Evolutionary conservation across 2,888 invertebrate genomes (phyloP).

Genomic region (Drosophila colorata): DNA sequence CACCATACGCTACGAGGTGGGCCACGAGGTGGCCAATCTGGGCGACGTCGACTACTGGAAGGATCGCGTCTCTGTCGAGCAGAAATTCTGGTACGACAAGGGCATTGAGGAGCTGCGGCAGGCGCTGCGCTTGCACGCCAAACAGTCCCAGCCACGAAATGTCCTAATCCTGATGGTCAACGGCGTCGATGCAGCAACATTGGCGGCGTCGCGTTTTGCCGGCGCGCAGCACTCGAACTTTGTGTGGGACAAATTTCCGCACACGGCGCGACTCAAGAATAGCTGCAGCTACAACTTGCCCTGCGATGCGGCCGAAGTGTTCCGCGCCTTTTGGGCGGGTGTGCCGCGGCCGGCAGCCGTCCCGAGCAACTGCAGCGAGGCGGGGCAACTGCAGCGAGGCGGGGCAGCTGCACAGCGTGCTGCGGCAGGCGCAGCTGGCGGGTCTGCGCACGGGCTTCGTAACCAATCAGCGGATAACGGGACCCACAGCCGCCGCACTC

Average conservation of each 20-base stretch:
- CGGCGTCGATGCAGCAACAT: constrained; percentile 93
- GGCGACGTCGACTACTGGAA: constrained; percentile 74
- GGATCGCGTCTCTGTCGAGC: constrained; percentile 63
- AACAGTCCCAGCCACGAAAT: constrained; percentile 86
- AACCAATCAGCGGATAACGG: constrained; percentile 94
- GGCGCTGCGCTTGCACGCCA: constrained; percentile 87
- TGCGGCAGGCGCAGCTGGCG: constrained; percentile 89
- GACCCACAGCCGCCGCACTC: constrained; percentile 91
- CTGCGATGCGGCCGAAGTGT: constrained; percentile 93
- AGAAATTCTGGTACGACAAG: constrained; percentile 85
- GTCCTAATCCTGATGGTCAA: constrained; percentile 94
- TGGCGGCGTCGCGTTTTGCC: constrained; percentile 89
- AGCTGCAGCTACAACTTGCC: constrained; percentile 93
- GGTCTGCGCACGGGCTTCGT: constrained; percentile 93
- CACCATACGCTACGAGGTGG: constrained; percentile 76
- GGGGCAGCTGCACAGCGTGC: constrained; percentile 87
- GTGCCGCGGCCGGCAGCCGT: constrained; percentile 85
- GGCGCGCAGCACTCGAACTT: constrained; percentile 86
- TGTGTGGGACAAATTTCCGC: constrained; percentile 92
- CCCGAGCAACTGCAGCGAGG: constrained; percentile 88
- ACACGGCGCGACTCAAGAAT: constrained; percentile 93
- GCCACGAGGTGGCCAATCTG: constrained; percentile 70
- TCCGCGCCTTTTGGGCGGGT: constrained; percentile 93
- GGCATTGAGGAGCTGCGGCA: constrained; percentile 86
- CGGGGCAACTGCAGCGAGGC: constrained; percentile 89